Evolutionary conservation across 2,888 invertebrate species (phyloP).

Genomic region (Phanerotoma sp.): DNA sequence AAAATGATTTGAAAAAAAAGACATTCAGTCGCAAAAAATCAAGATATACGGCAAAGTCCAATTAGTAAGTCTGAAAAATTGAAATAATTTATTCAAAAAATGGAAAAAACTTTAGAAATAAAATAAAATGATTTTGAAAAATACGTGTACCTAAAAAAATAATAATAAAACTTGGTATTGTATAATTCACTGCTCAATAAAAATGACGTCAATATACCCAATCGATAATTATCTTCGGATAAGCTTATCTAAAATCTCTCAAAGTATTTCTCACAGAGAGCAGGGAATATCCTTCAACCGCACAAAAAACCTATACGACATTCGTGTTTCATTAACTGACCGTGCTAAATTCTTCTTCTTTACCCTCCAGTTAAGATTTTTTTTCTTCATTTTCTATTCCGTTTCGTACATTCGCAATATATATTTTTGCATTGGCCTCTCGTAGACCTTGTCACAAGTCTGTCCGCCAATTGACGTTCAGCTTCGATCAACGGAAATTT

Average conservation of each 20-base stretch:
- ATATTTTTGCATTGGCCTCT: slow-evolving; percentile 7
- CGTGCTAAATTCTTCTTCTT: slow-evolving; percentile 45
- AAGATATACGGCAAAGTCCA: no score
- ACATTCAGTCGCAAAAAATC: no score
- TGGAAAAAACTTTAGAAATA: no score
- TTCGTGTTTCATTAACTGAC: slow-evolving; percentile 51
- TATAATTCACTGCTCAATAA: no score
- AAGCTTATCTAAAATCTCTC: no score
- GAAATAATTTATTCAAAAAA: no score
- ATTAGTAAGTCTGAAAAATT: no score
- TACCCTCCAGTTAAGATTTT: neutral
- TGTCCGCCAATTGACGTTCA: neutral
- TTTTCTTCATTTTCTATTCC: slow-evolving; percentile 7
- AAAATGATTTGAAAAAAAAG: no score
- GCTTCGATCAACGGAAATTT: slow-evolving; percentile 8
- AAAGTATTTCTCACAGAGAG: slow-evolving; percentile 44
- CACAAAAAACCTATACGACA: no score
- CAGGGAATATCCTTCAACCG: slow-evolving; percentile 49
- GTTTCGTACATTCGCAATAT: slow-evolving; percentile 5
- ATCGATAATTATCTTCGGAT: slow-evolving; percentile 28
- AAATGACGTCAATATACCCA: slow-evolving; percentile 6
- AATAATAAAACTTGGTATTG: no score
- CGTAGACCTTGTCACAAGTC: slow-evolving; percentile 7
- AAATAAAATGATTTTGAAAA: no score
- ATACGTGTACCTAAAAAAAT: no score